Evolutionary conservation across 2,888 invertebrate species (phyloP).

Genomic region (Drosophila longiperda): DNA sequence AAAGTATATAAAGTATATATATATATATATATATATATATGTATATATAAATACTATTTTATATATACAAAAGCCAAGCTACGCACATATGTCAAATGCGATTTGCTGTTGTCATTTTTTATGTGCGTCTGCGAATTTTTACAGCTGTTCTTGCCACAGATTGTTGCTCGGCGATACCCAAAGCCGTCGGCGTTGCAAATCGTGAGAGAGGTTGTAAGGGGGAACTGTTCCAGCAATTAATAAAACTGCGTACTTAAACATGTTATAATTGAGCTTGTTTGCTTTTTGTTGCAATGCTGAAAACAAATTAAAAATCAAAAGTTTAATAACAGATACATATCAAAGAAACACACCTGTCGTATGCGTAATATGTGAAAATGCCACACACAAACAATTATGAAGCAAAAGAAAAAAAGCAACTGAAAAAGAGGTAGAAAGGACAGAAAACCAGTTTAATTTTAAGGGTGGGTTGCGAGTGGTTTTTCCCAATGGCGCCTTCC

Average conservation of each 20-base stretch:
- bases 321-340: conserved; percentile 14
- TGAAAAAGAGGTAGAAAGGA: neutral
- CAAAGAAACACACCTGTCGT: conserved; percentile 61
- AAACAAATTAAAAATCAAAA: conserved; percentile 14
- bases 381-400: conserved; percentile 43
- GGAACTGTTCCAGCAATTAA: conserved; percentile 31
- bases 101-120: conserved; percentile 46
- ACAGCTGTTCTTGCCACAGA: conserved; percentile 60
- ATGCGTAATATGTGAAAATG: conserved; percentile 36
- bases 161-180: conserved; percentile 12
- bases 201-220: neutral
- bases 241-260: conserved; percentile 33
- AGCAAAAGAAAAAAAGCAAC: conserved; percentile 35
- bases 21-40: conserved; percentile 14
- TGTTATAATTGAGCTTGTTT: conserved; percentile 7
- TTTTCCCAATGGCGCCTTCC: conserved; percentile 41
- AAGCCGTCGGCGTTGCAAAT: conserved; percentile 1
- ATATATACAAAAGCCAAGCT: conserved; percentile 33
- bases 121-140: conserved; percentile 54
- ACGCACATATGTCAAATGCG: conserved; percentile 31
- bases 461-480: conserved; percentile 41
- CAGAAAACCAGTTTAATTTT: conserved; percentile 1
- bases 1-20: conserved; percentile 29
- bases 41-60: neutral
- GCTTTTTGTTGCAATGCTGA: neutral